phyloP scores from a whole-genome alignment of 2,888 invertebrate genomes.

The Pristionchus entomophagus region DNA sequence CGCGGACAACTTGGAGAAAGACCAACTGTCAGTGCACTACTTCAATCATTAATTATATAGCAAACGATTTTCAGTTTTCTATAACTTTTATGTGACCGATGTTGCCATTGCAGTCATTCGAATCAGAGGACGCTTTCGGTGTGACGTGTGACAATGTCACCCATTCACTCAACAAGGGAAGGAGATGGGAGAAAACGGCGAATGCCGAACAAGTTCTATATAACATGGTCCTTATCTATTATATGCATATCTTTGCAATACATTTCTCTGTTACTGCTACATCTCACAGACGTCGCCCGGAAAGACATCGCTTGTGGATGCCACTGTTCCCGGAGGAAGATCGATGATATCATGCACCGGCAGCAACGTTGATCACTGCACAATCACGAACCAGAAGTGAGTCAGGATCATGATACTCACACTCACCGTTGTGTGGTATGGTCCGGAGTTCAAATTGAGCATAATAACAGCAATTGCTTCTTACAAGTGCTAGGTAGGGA shows the following conservation, averaged over 20 bases:
- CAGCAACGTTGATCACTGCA: not conserved
- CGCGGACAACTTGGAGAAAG: not conserved
- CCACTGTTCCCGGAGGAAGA: not conserved
- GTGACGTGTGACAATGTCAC: not conserved
- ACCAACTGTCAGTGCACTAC: not conserved
- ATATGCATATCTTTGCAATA: too few species aligned
- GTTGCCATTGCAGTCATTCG: constrained; percentile 18
- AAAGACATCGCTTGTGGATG: not conserved
- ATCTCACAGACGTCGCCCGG: not conserved
- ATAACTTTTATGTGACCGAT: too few species aligned
- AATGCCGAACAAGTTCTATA: not conserved
- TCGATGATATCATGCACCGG: not conserved
- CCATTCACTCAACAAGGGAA: constrained; percentile 12
- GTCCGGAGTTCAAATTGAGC: too few species aligned
- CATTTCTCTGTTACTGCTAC: too few species aligned
- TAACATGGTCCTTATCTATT: too few species aligned
- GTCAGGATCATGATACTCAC: too few species aligned
- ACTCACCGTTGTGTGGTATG: too few species aligned
- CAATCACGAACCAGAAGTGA: not conserved
- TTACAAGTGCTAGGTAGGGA: not conserved
- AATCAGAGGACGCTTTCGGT: not conserved
- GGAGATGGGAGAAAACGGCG: not conserved
- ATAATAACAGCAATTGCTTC: too few species aligned
- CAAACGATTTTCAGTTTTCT: too few species aligned
- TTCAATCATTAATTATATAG: not conserved